Conservation (phyloP, 2,888 invertebrate species). For the Conchocele bisecta region DNA sequence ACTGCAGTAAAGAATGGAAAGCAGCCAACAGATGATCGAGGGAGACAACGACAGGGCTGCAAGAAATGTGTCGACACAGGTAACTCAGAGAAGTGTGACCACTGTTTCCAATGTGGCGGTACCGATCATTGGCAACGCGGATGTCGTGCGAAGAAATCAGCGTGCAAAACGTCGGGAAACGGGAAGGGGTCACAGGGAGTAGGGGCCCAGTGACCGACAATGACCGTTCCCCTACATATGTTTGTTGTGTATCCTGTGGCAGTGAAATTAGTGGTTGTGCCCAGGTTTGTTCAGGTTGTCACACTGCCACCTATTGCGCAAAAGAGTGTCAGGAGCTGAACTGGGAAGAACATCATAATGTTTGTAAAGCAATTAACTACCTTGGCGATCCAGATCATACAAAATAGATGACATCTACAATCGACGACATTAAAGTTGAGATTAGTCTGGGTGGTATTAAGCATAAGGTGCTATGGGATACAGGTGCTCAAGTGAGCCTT, state of each 20-base stretch:
- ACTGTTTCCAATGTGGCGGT: constrained; percentile 7
- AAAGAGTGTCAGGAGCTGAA: constrained; percentile 8
- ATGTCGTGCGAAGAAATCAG: too few relatives aligned
- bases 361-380: not conserved
- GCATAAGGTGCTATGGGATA: constrained; percentile 30
- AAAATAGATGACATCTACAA: too few relatives aligned
- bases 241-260: not conserved
- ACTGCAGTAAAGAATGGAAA: not conserved
- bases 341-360: constrained; percentile 4
- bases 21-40: not conserved
- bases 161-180: too few relatives aligned
- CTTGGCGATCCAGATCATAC: not conserved
- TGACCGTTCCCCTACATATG: not conserved
- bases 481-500: constrained; percentile 35
- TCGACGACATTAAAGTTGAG: too few relatives aligned
- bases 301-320: constrained; percentile 2
- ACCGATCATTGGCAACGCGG: not conserved
- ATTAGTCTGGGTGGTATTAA: not conserved
- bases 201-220: not conserved
- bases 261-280: not conserved
- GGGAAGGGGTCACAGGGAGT: not conserved
- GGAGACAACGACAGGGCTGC: not conserved
- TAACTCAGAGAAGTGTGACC: not conserved
- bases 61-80: not conserved
- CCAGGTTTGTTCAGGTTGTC: constrained; percentile 2